phyloP scores from a whole-genome alignment of 2,888 invertebrate genomes.

The Listrodromus nycthemerus region DNA sequence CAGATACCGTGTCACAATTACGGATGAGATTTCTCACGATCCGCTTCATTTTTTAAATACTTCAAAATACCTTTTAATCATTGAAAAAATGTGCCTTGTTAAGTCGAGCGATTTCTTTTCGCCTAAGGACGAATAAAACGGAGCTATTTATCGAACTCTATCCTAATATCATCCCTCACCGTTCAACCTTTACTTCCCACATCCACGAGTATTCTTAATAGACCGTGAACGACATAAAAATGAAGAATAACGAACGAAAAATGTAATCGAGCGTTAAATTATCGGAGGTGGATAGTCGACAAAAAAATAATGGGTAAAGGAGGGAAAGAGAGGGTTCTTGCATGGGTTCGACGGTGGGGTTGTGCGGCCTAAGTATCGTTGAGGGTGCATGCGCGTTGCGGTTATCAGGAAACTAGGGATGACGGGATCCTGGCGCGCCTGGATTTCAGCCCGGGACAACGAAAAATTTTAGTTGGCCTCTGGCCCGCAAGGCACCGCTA shows the following conservation, averaged over 20 bases:
- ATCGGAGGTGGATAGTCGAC: slow-evolving; percentile 51
- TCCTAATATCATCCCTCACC: slow-evolving; percentile 12
- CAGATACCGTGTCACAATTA: too few relatives aligned
- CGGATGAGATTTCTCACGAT: too few relatives aligned
- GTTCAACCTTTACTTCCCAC: slow-evolving; percentile 36
- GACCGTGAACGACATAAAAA: slow-evolving; percentile 19
- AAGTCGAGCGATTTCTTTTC: slow-evolving; percentile 6
- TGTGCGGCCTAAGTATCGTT: slow-evolving; percentile 47
- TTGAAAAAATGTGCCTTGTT: neutral
- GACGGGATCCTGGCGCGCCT: slow-evolving; percentile 64
- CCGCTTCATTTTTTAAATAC: neutral
- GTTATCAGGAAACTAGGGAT: slow-evolving; percentile 55
- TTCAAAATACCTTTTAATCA: neutral
- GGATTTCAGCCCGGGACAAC: slow-evolving; percentile 68
- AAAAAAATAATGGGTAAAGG: slow-evolving; percentile 48
- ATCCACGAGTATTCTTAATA: slow-evolving; percentile 30
- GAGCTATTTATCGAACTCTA: slow-evolving; percentile 27
- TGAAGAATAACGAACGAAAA: slow-evolving; percentile 12
- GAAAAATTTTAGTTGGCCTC: slow-evolving; percentile 66
- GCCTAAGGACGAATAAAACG: slow-evolving; percentile 2
- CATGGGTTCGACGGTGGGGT: slow-evolving; percentile 21
- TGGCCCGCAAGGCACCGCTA: slow-evolving; percentile 69
- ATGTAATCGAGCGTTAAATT: slow-evolving; percentile 63
- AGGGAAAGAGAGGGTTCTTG: slow-evolving; percentile 51
- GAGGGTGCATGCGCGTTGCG: slow-evolving; percentile 67